Evolutionary conservation across 30 jellyfish, hydroid and myxozoan genomes (phyloP).

Genomic region (Turritopsis dohrnii): DNA sequence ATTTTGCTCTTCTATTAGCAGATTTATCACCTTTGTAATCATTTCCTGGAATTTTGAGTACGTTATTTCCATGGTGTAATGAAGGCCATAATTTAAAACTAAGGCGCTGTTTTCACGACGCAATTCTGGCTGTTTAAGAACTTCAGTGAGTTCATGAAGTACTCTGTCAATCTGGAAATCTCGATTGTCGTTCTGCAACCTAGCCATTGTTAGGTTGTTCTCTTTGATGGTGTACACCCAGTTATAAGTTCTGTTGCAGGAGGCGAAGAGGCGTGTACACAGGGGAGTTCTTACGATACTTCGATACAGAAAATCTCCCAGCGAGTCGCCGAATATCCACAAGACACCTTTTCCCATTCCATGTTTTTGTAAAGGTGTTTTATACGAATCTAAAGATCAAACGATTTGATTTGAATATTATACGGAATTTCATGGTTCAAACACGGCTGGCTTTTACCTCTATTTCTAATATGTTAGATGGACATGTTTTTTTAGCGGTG

Average conservation of each 20-base stretch:
- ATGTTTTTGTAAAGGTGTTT: slow-evolving; percentile 6
- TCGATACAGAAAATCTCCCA: slow-evolving; percentile 81
- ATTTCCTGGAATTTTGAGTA: slow-evolving; percentile 35
- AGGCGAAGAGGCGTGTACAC: slow-evolving; percentile 53
- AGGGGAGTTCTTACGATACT: slow-evolving; percentile 55
- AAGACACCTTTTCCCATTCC: slow-evolving; percentile 47
- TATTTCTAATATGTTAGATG: too few relatives aligned
- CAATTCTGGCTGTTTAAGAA: slow-evolving; percentile 48
- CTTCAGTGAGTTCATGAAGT: slow-evolving; percentile 58
- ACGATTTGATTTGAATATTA: too few relatives aligned
- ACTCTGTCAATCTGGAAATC: slow-evolving; percentile 81
- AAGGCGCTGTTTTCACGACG: slow-evolving; percentile 66
- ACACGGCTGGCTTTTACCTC: too few relatives aligned
- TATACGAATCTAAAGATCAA: slow-evolving; percentile 20
- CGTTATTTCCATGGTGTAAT: slow-evolving; percentile 68
- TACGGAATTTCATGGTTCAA: too few relatives aligned
- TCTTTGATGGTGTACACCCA: slow-evolving; percentile 77
- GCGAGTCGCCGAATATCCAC: slow-evolving; percentile 98
- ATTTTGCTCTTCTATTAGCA: slow-evolving; percentile 47
- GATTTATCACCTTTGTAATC: slow-evolving; percentile 49
- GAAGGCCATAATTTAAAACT: slow-evolving; percentile 79
- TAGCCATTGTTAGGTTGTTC: slow-evolving; percentile 65
- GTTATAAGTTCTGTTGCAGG: slow-evolving; percentile 83
- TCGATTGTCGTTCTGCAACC: slow-evolving; percentile 50
- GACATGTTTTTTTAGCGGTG: too few relatives aligned